These are phyloP conservation scores for Spilarctia lutea DNA, from an alignment of 2,888 invertebrate species.

Conservation along the genomic window DNA sequence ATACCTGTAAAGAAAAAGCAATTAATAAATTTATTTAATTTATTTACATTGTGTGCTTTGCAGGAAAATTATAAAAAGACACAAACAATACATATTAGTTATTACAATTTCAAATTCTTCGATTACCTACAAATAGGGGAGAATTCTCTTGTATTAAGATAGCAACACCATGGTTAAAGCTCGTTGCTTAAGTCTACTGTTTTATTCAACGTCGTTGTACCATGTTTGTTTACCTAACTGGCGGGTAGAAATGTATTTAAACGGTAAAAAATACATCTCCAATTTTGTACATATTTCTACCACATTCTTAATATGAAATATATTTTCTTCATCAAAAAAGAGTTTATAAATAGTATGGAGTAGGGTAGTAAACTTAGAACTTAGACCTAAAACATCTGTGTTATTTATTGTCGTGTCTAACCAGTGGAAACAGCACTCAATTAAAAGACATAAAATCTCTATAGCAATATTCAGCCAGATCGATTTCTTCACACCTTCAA, in stretches of 20 bases:
- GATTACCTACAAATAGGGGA: not conserved
- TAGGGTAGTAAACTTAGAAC: not conserved
- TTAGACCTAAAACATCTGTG: not conserved
- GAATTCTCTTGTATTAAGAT: not conserved
- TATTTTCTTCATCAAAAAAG: constrained; percentile 1
- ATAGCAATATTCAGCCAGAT: too few relatives aligned
- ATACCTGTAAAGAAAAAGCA: constrained; percentile 21
- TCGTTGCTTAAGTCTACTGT: constrained; percentile 53
- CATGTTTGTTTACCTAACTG: constrained; percentile 36
- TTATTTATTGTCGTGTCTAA: too few relatives aligned
- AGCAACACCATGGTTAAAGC: constrained; percentile 44
- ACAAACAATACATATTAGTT: not conserved
- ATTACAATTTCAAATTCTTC: not conserved
- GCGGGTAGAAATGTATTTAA: constrained; percentile 43
- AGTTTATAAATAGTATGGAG: not conserved
- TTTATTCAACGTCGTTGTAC: constrained; percentile 56
- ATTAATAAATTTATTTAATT: not conserved
- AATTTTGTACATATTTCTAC: not conserved
- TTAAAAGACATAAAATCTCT: too few relatives aligned
- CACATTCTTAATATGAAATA: not conserved
- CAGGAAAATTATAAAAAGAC: not conserved
- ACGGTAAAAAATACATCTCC: constrained; percentile 29
- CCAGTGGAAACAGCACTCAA: too few relatives aligned
- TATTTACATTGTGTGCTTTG: not conserved
- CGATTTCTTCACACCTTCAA: not conserved